A percentile compares a stretch with the other conserved stretches of the same genome.
phyloP scores from a whole-genome alignment of 2,113 vertebrate genomes.

The Dipodomys stephensi region DNA sequence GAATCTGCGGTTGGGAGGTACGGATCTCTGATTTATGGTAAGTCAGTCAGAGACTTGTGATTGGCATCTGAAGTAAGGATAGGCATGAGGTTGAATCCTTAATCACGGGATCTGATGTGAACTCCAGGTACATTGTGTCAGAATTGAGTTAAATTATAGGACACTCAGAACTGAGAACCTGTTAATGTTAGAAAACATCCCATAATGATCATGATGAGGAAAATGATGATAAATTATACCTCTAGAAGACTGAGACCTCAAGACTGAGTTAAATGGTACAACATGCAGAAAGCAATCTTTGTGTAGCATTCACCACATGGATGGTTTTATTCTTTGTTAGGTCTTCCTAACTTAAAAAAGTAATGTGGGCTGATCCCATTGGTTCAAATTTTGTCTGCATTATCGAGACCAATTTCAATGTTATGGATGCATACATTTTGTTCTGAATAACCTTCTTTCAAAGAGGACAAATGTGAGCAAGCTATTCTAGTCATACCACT shows the following conservation, averaged over 20 bases:
- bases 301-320: not conserved
- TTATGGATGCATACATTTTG: not conserved
- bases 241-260: conserved; percentile 29
- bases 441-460: not conserved
- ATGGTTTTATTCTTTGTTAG: not conserved
- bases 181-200: not conserved
- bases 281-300: not conserved
- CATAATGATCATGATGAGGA: not conserved
- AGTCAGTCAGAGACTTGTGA: not conserved
- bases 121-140: not conserved
- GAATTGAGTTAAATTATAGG: not conserved
- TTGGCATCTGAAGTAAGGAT: not conserved
- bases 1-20: not conserved
- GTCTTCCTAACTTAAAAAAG: not conserved
- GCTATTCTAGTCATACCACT: not conserved
- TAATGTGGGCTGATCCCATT: not conserved
- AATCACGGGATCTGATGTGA: not conserved
- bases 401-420: not conserved
- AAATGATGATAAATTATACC: not conserved
- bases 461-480: not conserved
- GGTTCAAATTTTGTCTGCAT: not conserved
- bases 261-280: not conserved
- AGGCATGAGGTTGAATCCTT: too few species aligned
- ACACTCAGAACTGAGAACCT: not conserved
- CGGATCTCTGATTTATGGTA: not conserved